phyloP scores from a whole-genome alignment of 2,113 vertebrate species.

The Nothoprocta perdicaria region DNA sequence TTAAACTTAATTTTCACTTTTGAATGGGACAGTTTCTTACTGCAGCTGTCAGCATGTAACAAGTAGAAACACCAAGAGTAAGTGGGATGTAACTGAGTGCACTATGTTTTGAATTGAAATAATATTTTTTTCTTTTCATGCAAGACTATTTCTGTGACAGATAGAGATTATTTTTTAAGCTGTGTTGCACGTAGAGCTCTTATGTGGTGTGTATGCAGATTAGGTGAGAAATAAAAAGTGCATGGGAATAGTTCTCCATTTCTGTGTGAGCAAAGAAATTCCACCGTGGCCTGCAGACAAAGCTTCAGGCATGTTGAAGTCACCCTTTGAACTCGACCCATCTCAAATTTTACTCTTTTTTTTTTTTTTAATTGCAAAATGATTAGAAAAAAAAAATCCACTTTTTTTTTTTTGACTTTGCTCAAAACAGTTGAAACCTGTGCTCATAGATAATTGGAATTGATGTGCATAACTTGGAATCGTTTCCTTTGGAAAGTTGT shows the following conservation, averaged over 20 bases:
- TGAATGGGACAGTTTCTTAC: background rate
- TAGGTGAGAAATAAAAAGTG: background rate
- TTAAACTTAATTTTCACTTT: background rate
- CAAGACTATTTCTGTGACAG: background rate
- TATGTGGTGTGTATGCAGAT: background rate
- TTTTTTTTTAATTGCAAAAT: background rate
- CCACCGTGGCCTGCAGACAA: background rate
- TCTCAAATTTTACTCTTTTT: background rate
- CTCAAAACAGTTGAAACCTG: background rate
- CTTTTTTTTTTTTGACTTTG: background rate
- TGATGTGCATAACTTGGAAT: background rate
- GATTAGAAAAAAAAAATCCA: background rate
- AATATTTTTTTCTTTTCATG: background rate
- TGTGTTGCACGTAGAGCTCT: background rate
- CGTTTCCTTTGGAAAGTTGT: constrained; percentile 21
- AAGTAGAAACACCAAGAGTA: background rate
- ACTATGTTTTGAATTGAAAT: background rate
- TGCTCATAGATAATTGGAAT: background rate
- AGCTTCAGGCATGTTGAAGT: background rate
- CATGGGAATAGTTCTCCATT: background rate
- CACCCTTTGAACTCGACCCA: background rate
- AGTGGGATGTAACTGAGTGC: background rate
- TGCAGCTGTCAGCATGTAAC: background rate
- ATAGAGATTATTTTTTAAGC: background rate
- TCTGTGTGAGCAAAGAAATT: background rate